Percentiles rank a stretch among this genome's conserved stretches.
Conservation (phyloP, 2,797 vertebrate genomes). For the Chromis chromis region DNA sequence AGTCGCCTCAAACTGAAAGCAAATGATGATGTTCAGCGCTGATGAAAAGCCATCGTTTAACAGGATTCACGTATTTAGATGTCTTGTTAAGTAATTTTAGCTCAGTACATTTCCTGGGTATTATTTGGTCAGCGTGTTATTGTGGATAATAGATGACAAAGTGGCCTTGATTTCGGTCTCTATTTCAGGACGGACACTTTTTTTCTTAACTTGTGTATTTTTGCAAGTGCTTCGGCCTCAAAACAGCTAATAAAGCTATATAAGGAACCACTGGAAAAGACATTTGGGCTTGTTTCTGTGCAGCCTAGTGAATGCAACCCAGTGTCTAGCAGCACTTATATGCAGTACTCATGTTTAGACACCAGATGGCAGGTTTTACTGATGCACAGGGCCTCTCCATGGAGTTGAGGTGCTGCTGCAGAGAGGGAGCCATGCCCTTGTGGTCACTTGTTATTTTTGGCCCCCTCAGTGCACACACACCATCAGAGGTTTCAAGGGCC, state of each 20-base stretch:
- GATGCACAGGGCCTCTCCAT: neutral
- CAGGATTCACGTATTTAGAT: conserved; percentile 32
- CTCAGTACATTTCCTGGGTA: conserved; percentile 45
- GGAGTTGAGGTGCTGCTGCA: conserved; percentile 2
- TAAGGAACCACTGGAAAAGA: conserved; percentile 70
- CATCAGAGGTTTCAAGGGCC: conserved; percentile 65
- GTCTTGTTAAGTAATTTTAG: conserved; percentile 22
- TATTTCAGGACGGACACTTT: conserved; percentile 76
- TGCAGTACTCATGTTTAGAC: conserved; percentile 56
- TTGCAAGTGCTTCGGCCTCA: conserved; percentile 70
- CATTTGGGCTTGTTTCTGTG: conserved; percentile 63
- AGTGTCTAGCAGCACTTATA: conserved; percentile 32
- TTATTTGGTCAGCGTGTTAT: conserved; percentile 66
- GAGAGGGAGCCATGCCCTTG: conserved; percentile 51
- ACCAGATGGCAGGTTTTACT: conserved; percentile 81
- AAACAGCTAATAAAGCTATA: conserved; percentile 83
- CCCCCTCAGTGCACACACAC: conserved; percentile 55
- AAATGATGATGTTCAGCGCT: conserved; percentile 36
- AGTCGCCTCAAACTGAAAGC: conserved; percentile 16
- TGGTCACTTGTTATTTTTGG: conserved; percentile 78
- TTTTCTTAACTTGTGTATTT: conserved; percentile 75
- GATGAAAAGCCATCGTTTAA: conserved; percentile 26
- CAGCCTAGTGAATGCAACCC: conserved; percentile 60
- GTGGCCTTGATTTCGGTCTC: conserved; percentile 66
- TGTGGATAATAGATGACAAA: conserved; percentile 61